Evolutionary conservation across 2,888 invertebrate genomes (phyloP).

Genomic region (Drosophila infuscata): DNA sequence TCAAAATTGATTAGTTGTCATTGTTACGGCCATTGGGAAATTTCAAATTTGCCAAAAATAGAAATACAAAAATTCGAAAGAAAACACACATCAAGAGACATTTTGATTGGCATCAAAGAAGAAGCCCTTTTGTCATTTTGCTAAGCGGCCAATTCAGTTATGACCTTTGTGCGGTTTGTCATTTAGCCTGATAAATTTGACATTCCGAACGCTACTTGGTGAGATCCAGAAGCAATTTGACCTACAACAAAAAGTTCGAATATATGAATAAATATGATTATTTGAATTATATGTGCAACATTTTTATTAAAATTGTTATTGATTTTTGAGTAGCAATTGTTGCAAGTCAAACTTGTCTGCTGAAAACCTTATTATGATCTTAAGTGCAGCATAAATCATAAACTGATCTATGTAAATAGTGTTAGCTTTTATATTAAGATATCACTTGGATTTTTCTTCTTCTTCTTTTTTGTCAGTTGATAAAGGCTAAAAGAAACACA

Average conservation of each 20-base stretch:
- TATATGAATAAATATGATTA: background rate
- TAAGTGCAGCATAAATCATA: conserved; percentile 9
- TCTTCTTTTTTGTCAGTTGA: conserved; percentile 5
- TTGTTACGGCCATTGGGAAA: conserved; percentile 22
- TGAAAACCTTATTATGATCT: background rate
- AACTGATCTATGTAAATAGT: conserved; percentile 15
- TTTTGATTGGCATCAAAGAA: conserved; percentile 8
- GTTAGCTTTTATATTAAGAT: conserved; percentile 2
- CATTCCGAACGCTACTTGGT: background rate
- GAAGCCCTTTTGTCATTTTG: background rate
- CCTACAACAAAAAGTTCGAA: background rate
- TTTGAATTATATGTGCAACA: background rate
- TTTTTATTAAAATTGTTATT: background rate
- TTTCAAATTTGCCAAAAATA: background rate
- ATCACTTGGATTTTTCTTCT: conserved; percentile 3
- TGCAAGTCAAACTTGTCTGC: background rate
- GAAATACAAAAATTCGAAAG: background rate
- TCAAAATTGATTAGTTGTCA: conserved; percentile 40
- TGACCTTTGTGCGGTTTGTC: conserved; percentile 43
- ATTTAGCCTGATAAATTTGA: conserved; percentile 54
- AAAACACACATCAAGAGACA: conserved; percentile 3
- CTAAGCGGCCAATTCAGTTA: conserved; percentile 3
- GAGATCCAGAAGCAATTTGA: background rate
- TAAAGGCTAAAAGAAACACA: background rate
- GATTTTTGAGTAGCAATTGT: background rate